Evolutionary conservation across 2,888 invertebrate genomes (phyloP).

Genomic region (Ctenicera cuprea): DNA sequence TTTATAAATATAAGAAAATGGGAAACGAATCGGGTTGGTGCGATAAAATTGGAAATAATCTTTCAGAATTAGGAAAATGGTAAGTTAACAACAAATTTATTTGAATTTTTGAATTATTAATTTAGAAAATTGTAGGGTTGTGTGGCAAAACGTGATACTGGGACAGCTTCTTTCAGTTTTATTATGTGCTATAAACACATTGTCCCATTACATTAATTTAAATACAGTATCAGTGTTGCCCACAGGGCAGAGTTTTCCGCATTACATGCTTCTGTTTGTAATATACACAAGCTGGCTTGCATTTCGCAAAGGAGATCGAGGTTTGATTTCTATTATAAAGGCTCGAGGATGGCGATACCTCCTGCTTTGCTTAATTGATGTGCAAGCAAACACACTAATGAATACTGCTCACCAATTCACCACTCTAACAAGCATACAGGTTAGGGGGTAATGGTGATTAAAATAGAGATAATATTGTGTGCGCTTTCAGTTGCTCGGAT

Average conservation of each 20-base stretch:
- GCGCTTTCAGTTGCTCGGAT: conserved; percentile 86
- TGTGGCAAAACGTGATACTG: conserved; percentile 83
- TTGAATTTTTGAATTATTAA: conserved; percentile 19
- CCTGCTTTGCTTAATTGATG: conserved; percentile 86
- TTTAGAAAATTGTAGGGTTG: conserved; percentile 74
- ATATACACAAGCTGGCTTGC: conserved; percentile 86
- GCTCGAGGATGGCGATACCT: conserved; percentile 87
- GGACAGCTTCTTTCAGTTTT: conserved; percentile 86
- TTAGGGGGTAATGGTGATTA: conserved; percentile 62
- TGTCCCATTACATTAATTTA: conserved; percentile 82
- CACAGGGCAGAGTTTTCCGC: conserved; percentile 87
- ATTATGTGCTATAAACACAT: conserved; percentile 85
- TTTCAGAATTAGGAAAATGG: conserved; percentile 83
- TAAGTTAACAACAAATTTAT: conserved; percentile 67
- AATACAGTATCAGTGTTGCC: conserved; percentile 83
- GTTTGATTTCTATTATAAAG: conserved; percentile 79
- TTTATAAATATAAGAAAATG: conserved; percentile 61
- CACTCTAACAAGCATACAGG: conserved; percentile 83
- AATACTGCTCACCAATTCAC: conserved; percentile 88
- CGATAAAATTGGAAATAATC: conserved; percentile 80
- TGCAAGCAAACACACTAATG: conserved; percentile 90
- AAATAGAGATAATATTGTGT: conserved; percentile 28
- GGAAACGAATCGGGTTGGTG: conserved; percentile 74
- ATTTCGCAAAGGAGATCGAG: conserved; percentile 79
- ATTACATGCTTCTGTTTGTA: conserved; percentile 85